phyloP scores from a whole-genome alignment of 2,113 vertebrate genomes.

The Pygoscelis adeliae region DNA sequence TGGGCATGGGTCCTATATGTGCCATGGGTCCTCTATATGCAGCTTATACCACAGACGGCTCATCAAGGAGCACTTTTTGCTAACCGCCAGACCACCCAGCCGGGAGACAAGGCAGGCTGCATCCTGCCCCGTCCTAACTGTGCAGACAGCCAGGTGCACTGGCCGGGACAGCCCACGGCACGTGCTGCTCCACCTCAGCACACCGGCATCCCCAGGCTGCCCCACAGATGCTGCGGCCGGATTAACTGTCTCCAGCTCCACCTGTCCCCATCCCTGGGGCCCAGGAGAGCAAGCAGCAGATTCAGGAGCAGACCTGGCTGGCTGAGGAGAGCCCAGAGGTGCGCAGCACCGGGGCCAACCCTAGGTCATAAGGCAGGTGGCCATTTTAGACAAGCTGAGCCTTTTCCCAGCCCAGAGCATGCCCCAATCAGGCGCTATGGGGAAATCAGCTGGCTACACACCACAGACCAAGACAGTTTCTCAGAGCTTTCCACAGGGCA shows the following conservation, averaged over 20 bases:
- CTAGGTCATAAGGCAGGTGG: neutral
- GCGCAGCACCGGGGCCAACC: neutral
- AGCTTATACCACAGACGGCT: neutral
- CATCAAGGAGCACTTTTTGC: neutral
- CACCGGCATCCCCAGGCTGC: neutral
- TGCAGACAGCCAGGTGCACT: neutral
- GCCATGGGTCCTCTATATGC: accelerated
- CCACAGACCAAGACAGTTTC: neutral
- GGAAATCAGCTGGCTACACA: neutral
- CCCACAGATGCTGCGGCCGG: neutral
- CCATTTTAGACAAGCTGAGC: neutral
- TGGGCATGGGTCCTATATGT: accelerated
- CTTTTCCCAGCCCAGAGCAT: neutral
- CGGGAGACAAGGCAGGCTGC: accelerated
- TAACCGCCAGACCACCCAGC: neutral
- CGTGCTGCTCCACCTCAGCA: neutral
- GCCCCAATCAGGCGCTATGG: accelerated
- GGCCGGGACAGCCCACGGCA: accelerated
- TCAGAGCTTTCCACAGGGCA: accelerated
- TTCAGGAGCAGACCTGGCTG: neutral
- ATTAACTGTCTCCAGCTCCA: neutral
- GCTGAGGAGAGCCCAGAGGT: neutral
- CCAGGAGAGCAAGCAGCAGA: accelerated
- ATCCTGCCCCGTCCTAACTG: neutral
- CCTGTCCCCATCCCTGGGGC: neutral